Evolutionary conservation across 2,113 vertebrate species (phyloP), one percentile per base, ranked within the genome.

Genomic region (Nerophis lumbriciformis): DNA sequence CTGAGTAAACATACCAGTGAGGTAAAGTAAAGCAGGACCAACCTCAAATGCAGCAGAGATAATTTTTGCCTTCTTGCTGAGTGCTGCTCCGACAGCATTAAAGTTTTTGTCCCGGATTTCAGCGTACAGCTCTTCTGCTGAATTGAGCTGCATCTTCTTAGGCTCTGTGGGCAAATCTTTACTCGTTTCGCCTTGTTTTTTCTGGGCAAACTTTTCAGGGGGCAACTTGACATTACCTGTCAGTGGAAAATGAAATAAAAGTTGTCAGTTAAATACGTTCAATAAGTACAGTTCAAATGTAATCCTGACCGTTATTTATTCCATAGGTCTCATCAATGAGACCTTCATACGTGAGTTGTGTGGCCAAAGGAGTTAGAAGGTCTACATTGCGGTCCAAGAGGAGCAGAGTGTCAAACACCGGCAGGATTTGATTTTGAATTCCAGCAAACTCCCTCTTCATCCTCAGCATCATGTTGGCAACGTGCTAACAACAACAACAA

Each of bases 41-140:
- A 99, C 97, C 94, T 99, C 97, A 72, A 99, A 99, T 0, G 96
- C 96, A 0, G 96, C 97, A 0, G 97, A 98, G 83, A 99, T 99
- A 50, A 98, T 92, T 86, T 98, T 99, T 42, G 97, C 97, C 69
- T 96, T 98, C 86, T 97, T 98, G 90, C 97, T 99, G 52, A 99
- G 94, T 11, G 97, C 96, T 0, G 93, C 92, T 14, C 96, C 97
- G 42, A 98, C 97, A 0, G 96, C 96, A 0, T 99, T 99, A 84
- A 99, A 99, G 76, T 99, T 99, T 82, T 96, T 98, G 85, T 99
- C 97, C 1, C 96, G 88, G 76, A 99, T 99, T 88, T 99, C 97
- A 0, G 96, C 96, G 0, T 99, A 98, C 1, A 99, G 88, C 76
- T 98, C 96, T 87, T 99, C 97, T 0, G 96, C 97, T 0, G 97